These are phyloP conservation scores for Propithecus coquereli DNA, from an alignment of 2,113 vertebrate species.

Conservation along the genomic window DNA sequence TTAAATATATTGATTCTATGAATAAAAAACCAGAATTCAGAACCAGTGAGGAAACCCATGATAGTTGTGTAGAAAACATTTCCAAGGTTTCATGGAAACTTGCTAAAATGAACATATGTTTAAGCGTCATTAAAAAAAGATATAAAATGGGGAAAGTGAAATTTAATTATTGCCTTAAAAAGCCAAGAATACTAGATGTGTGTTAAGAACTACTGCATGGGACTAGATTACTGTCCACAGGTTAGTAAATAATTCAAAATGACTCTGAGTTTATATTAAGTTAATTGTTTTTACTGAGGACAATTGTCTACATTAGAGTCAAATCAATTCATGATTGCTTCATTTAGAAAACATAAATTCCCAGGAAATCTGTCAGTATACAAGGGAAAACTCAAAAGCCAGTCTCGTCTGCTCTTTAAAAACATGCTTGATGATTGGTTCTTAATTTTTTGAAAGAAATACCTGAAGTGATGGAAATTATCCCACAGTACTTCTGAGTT, in stretches of 20 bases:
- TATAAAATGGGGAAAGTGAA: constrained; percentile 26
- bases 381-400: background rate
- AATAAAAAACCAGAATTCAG: background rate
- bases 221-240: background rate
- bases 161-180: background rate
- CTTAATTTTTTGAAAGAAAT: background rate
- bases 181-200: background rate
- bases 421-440: background rate
- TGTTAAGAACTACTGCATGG: background rate
- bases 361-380: background rate
- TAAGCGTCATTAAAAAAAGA: background rate
- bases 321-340: background rate
- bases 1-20: background rate
- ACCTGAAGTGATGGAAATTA: background rate
- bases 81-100: background rate
- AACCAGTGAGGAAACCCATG: background rate
- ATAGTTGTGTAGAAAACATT: background rate
- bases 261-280: background rate
- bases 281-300: background rate
- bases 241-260: constrained; percentile 1
- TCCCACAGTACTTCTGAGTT: background rate
- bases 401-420: background rate
- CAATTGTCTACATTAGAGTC: background rate
- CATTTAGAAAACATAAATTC: background rate
- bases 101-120: constrained; percentile 17